Evolutionary conservation across 2,797 vertebrate species (phyloP).

Genomic region (Eulemur rubriventer): DNA sequence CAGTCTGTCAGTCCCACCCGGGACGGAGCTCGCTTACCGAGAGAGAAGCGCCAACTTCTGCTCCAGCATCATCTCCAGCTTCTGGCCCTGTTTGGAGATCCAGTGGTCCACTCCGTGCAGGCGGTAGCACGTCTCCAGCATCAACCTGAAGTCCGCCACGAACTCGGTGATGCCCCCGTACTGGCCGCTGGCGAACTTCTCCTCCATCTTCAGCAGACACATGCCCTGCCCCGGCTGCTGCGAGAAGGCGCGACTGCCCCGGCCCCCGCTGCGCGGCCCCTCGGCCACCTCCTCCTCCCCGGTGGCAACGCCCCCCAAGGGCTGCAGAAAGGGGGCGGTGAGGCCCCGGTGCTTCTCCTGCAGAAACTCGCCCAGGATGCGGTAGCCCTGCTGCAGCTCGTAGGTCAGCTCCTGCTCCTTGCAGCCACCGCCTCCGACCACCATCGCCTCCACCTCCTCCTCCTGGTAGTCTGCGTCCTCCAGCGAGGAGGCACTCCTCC

Average conservation of each 20-base stretch:
- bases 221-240: slow-evolving; percentile 79
- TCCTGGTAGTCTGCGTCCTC: slow-evolving; percentile 51
- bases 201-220: slow-evolving; percentile 92
- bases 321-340: slow-evolving; percentile 87
- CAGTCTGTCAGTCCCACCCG: slow-evolving; percentile 45
- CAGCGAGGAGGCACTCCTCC: slow-evolving; percentile 42
- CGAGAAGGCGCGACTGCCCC: slow-evolving; percentile 22
- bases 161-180: slow-evolving; percentile 94
- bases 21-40: slow-evolving; percentile 86
- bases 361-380: slow-evolving; percentile 94
- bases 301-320: slow-evolving; percentile 78
- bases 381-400: slow-evolving; percentile 94
- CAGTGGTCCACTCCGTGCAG: slow-evolving; percentile 96
- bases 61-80: slow-evolving; percentile 96
- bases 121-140: slow-evolving; percentile 96
- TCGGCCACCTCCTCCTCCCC: slow-evolving; percentile 58
- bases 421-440: slow-evolving; percentile 52
- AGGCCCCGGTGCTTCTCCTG: slow-evolving; percentile 93
- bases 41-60: slow-evolving; percentile 96
- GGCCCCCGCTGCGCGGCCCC: neutral
- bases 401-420: slow-evolving; percentile 88
- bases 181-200: slow-evolving; percentile 92
- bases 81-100: slow-evolving; percentile 97
- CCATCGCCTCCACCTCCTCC: slow-evolving; percentile 38
- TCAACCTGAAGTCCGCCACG: slow-evolving; percentile 94